A percentile compares a stretch with the other conserved stretches of the same genome.
Evolutionary conservation across 2,888 invertebrate genomes (phyloP).

Genomic region (Yponomeuta plumbellus): DNA sequence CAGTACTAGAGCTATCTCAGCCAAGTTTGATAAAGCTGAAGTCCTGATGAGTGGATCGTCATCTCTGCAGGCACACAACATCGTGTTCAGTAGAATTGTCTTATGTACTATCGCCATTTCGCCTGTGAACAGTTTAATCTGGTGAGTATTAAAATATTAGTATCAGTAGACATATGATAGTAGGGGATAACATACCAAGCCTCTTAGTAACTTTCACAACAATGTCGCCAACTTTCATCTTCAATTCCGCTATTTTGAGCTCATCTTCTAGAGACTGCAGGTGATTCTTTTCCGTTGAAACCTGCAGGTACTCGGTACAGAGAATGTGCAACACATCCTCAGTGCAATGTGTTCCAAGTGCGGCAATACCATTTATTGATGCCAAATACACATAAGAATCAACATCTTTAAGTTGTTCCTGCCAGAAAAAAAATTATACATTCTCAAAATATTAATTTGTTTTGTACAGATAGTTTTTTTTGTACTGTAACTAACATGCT

Average conservation of each 20-base stretch:
- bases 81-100: slow-evolving; percentile 81
- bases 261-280: slow-evolving; percentile 40
- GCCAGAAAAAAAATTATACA: slow-evolving; percentile 31
- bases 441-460: not conserved
- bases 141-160: too few relatives aligned
- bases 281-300: slow-evolving; percentile 34
- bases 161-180: not conserved
- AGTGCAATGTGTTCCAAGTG: slow-evolving; percentile 80
- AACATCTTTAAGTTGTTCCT: slow-evolving; percentile 84
- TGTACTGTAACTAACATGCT: slow-evolving; percentile 19
- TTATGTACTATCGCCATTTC: slow-evolving; percentile 83
- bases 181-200: slow-evolving; percentile 76
- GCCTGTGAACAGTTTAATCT: slow-evolving; percentile 64
- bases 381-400: slow-evolving; percentile 90
- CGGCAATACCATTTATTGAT: slow-evolving; percentile 85
- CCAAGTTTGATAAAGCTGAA: slow-evolving; percentile 89
- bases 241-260: slow-evolving; percentile 71
- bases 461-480: not conserved
- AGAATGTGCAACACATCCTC: slow-evolving; percentile 81
- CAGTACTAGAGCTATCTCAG: slow-evolving; percentile 85
- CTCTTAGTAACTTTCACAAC: slow-evolving; percentile 82
- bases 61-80: slow-evolving; percentile 82
- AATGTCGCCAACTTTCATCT: slow-evolving; percentile 89
- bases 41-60: slow-evolving; percentile 84
- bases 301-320: slow-evolving; percentile 79